Evolutionary conservation across 2,888 invertebrate genomes (phyloP), one percentile per base, ranked within the genome.

Genomic region (Brachypalpus laphriformis): DNA sequence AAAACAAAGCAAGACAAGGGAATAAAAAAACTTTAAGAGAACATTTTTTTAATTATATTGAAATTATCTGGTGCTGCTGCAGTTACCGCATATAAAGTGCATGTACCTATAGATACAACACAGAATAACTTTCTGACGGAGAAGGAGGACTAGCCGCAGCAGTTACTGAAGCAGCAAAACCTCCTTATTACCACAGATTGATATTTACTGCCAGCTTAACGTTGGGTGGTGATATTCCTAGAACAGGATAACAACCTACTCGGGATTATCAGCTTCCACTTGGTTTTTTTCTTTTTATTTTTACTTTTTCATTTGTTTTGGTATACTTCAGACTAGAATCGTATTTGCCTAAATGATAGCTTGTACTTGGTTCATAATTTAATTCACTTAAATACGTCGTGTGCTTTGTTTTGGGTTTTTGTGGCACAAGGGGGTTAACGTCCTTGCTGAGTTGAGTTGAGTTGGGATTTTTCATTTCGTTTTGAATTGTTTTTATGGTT

Each of bases 131-230:
- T 77, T 63, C n/a, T 63, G 66, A 68, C 34, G 14, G 47, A 34
- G 34, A 7, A 31, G 31, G 25, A 82, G 65, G 40, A 72, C 71
- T 51, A 56, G 61, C 20, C 40, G n/a, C 61, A 54, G 68, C 63
- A 71, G 74, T 83, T 70, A 51, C 74, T 74, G 49, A 82, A 77
- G 77, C 83, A 83, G 57, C 74, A 70, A 80, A 80, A 83, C 70
- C 78, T 68, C 42, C 74, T 83, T 78, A 80, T 80, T 74, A 75
- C 83, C 74, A 75, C 80, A 83, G 74, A 83, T 83, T 83, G 83
- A 83, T 83, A 83, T 83, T 83, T 80, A 83, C 83, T 78, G 63
- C 74, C 49, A 70, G 74, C 80, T 80, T 75, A 75, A 74, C 18
- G 70, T 49, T 72, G 71, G 75, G 37, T 51, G 22, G 51, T 16